Evolutionary conservation across 2,888 invertebrate genomes (phyloP), one percentile per base, ranked within the genome.

Genomic region (Xestia rhomboidea): DNA sequence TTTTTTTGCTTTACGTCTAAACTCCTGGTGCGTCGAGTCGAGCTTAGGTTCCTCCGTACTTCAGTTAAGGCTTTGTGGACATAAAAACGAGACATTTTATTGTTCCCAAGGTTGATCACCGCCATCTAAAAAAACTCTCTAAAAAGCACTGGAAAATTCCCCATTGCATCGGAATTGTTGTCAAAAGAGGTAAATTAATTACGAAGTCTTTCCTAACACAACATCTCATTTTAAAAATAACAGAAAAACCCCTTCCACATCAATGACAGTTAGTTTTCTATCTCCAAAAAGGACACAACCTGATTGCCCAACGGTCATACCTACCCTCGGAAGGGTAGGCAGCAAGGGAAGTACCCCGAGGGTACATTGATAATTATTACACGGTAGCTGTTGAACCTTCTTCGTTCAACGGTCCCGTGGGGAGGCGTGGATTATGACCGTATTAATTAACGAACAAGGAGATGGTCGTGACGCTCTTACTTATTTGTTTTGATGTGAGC

Each of bases 321-420:
- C 54, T 60, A 66, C 68, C 83, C 82, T 81, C 83, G 77, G 67
- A 73, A 87, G 86, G 89, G 88, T 82, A 87, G 90, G 90, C 81
- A 74, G 76, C 44, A 30, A 68, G 68, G 79, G 79, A 82, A 85
- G 83, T 85, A 90, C 93, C 96, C 94, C 89, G 73, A 93, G 94
- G 96, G 95, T 92, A 93, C 95, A 95, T 95, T 96, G 96, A 95
- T 96, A 97, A 97, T 97, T 96, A 97, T 97, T 95, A 96, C 93
- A 93, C 92, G 91, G 93, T 88, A 90, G 87, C 86, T 86, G 88
- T 87, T 84, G 86, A 89, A 89, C 91, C 92, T 92, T 91, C 93
- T 92, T 91, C 90, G 85, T 87, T 89, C 91, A 93, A 94, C 93
- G 93, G 93, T 90, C 89, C 94, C 93, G 72, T 71, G 72, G 93